Evolutionary conservation across 2,797 vertebrate species (phyloP).

Genomic region (Champsocephalus esox): DNA sequence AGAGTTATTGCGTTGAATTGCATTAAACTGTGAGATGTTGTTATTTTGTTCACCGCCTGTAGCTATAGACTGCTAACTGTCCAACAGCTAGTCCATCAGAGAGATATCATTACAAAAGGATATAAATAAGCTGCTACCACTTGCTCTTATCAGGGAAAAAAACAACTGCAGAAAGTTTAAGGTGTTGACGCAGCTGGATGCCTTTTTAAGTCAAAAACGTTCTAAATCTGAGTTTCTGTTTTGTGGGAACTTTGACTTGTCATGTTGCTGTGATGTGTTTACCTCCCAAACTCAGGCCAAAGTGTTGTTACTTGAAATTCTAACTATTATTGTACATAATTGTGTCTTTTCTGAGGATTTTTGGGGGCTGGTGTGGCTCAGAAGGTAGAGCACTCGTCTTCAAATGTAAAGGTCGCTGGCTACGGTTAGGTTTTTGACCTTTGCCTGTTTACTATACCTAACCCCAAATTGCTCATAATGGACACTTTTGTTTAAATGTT

Average conservation of each 20-base stretch:
- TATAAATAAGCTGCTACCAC: conserved; percentile 2
- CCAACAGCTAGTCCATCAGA: conserved; percentile 29
- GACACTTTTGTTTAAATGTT: too few species aligned
- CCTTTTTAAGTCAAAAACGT: conserved; percentile 8
- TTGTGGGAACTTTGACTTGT: background rate
- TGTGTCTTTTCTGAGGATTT: background rate
- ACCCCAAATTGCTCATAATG: too few species aligned
- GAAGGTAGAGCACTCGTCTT: too few species aligned
- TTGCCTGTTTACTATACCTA: too few species aligned
- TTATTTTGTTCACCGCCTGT: conserved; percentile 35
- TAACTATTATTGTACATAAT: background rate
- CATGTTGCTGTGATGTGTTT: background rate
- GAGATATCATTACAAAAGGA: conserved; percentile 35
- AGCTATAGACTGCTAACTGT: conserved; percentile 10
- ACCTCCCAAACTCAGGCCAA: background rate
- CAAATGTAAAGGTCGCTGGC: too few species aligned
- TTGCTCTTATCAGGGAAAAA: background rate
- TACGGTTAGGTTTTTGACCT: too few species aligned
- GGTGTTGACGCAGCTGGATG: background rate
- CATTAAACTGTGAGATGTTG: conserved; percentile 32
- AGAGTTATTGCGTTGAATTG: conserved; percentile 36
- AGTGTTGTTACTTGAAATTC: background rate
- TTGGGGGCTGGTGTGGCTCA: too few species aligned
- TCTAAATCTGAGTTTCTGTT: conserved; percentile 5
- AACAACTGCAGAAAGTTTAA: conserved; percentile 12